Conservation (phyloP, 1,140 invertebrate genomes). For the Ctenoplectra terminalis region DNA sequence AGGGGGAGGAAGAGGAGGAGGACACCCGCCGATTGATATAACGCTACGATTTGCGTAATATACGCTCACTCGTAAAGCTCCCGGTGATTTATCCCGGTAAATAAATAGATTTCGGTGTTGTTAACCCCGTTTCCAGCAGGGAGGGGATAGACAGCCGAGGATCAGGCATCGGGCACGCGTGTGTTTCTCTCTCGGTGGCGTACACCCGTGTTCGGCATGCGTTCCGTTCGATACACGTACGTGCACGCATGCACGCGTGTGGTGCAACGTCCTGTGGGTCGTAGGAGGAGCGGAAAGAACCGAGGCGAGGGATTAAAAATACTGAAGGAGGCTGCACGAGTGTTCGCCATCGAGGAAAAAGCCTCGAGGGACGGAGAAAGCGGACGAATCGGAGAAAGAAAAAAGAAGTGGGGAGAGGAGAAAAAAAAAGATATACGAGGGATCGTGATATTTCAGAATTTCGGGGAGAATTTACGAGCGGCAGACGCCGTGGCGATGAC, state of each 20-base stretch:
- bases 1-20: background rate
- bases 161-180: background rate
- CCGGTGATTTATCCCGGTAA: constrained; percentile 63
- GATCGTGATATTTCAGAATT: constrained; percentile 68
- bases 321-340: constrained; percentile 28
- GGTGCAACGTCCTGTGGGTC: constrained; percentile 63
- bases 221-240: background rate
- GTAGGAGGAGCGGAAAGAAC: constrained; percentile 46
- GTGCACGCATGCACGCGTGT: constrained; percentile 35
- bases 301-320: constrained; percentile 61
- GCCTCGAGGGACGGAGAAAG: background rate
- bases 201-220: constrained; percentile 13
- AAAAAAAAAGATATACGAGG: constrained; percentile 9
- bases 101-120: constrained; percentile 68
- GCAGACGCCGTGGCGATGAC: constrained; percentile 56
- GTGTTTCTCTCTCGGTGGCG: constrained; percentile 25
- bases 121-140: constrained; percentile 63
- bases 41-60: constrained; percentile 67
- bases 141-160: background rate
- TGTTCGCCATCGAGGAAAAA: background rate
- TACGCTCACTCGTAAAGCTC: constrained; percentile 62
- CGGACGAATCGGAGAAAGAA: background rate
- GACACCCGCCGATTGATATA: constrained; percentile 65
- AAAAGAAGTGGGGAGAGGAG: background rate
- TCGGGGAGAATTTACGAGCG: constrained; percentile 60